Evolutionary conservation across 2,888 invertebrate species (phyloP).

Genomic region (Aricia artaxerxes): DNA sequence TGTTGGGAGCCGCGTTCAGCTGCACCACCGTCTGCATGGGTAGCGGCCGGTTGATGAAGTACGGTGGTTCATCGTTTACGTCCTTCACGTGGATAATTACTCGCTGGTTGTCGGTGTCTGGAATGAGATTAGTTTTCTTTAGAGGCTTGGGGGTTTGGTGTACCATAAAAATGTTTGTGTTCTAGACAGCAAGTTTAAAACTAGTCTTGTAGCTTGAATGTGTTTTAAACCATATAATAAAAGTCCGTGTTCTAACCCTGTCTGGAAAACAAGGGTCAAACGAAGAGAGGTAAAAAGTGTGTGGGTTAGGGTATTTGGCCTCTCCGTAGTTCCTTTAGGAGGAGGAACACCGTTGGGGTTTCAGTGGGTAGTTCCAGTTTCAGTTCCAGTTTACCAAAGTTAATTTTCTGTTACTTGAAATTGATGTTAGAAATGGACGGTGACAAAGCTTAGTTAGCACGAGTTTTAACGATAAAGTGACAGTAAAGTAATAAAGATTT

Average conservation of each 20-base stretch:
- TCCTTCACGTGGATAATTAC: conserved; percentile 97
- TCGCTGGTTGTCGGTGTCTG: conserved; percentile 96
- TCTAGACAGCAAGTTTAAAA: not conserved
- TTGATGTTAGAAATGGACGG: not conserved
- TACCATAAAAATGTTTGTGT: not conserved
- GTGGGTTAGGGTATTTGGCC: no score
- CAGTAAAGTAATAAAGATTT: not conserved
- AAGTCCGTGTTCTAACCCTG: not conserved
- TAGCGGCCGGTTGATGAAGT: conserved; percentile 97
- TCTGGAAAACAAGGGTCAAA: not conserved
- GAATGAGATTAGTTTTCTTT: conserved; percentile 50
- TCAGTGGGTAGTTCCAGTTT: no score
- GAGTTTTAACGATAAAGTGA: not conserved
- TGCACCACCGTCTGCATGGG: conserved; percentile 99
- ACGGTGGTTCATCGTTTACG: conserved; percentile 97
- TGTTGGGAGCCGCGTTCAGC: conserved; percentile 96
- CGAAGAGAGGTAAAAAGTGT: not conserved
- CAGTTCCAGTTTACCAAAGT: not conserved
- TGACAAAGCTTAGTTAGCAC: not conserved
- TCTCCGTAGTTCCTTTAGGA: no score
- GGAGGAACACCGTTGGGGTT: no score
- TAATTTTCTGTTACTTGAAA: not conserved
- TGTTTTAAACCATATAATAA: not conserved
- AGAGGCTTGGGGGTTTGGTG: not conserved
- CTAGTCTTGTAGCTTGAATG: not conserved